These are phyloP conservation scores for Typhlichthys subterraneus DNA, from an alignment of 2,797 vertebrate species.

Conservation along the genomic window DNA sequence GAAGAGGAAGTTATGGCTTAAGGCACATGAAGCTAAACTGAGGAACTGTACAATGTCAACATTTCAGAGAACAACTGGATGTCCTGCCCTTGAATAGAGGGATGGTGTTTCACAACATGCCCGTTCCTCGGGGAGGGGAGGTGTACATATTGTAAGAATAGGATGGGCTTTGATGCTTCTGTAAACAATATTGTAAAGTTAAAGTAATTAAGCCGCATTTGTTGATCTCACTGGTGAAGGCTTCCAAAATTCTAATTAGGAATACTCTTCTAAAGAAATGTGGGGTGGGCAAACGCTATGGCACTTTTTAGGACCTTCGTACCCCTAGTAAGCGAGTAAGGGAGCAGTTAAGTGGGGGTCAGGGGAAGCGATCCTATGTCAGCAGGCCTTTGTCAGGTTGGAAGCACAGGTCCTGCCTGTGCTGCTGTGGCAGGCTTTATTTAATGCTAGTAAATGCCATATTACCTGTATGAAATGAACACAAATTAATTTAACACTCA, in stretches of 20 bases:
- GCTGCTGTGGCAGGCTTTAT: slow-evolving; percentile 24
- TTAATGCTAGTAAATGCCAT: slow-evolving; percentile 40
- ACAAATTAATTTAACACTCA: slow-evolving; percentile 49
- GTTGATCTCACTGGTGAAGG: slow-evolving; percentile 68
- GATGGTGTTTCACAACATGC: neutral
- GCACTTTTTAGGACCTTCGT: slow-evolving; percentile 74
- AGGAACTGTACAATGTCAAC: slow-evolving; percentile 61
- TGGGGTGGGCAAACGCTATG: slow-evolving; percentile 55
- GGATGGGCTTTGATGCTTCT: slow-evolving; percentile 79
- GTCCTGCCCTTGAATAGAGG: slow-evolving; percentile 36
- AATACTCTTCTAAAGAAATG: slow-evolving; percentile 47
- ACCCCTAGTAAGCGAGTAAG: too few relatives aligned
- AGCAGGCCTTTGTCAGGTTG: slow-evolving; percentile 24
- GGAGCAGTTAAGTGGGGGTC: slow-evolving; percentile 46
- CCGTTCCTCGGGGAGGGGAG: slow-evolving; percentile 33
- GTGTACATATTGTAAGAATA: slow-evolving; percentile 84
- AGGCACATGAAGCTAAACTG: slow-evolving; percentile 75
- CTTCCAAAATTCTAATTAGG: slow-evolving; percentile 66
- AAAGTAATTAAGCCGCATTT: slow-evolving; percentile 75
- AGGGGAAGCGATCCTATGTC: slow-evolving; percentile 39
- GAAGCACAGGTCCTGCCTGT: slow-evolving; percentile 16
- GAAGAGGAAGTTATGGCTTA: slow-evolving; percentile 48
- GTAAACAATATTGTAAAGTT: slow-evolving; percentile 84
- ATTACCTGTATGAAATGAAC: slow-evolving; percentile 55
- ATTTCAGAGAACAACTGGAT: slow-evolving; percentile 71